Conservation (phyloP, 2,113 vertebrate species). For the Pollachius pollachius region DNA sequence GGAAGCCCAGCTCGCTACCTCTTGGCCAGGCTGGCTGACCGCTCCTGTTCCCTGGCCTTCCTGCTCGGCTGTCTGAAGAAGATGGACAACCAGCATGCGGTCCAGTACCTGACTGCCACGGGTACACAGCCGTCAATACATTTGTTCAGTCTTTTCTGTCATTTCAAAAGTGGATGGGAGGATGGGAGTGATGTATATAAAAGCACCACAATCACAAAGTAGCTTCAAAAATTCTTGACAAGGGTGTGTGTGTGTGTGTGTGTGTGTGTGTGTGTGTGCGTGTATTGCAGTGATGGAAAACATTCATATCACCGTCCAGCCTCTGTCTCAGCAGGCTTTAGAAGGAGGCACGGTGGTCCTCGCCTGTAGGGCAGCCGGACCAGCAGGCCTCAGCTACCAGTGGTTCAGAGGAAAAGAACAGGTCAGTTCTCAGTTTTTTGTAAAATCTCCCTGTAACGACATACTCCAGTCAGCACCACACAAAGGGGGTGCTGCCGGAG, state of each 20-base stretch:
- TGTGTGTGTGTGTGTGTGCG: not conserved
- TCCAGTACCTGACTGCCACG: constrained; percentile 63
- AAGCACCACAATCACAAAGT: not conserved
- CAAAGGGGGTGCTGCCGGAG: no score
- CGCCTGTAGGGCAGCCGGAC: constrained; percentile 70
- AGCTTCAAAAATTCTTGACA: not conserved
- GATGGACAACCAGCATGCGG: constrained; percentile 76
- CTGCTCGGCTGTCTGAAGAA: constrained; percentile 76
- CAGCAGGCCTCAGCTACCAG: constrained; percentile 73
- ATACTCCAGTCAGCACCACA: no score
- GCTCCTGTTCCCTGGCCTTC: constrained; percentile 70
- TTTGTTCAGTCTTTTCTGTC: not conserved
- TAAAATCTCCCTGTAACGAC: no score
- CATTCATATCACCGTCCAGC: constrained; percentile 75
- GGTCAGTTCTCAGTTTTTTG: constrained; percentile 55
- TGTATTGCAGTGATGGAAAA: constrained; percentile 53
- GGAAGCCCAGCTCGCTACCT: constrained; percentile 79
- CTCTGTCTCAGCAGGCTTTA: constrained; percentile 57
- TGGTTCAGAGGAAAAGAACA: constrained; percentile 82
- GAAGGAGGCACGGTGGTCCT: constrained; percentile 65
- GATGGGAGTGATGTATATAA: not conserved
- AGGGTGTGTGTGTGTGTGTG: not conserved
- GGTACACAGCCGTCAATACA: constrained; percentile 47
- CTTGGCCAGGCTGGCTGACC: constrained; percentile 74
- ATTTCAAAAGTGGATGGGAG: no score